These are phyloP conservation scores for Scaptodrosophila latifasciaeformis DNA, from an alignment of 2,888 invertebrate species.

Conservation along the genomic window DNA sequence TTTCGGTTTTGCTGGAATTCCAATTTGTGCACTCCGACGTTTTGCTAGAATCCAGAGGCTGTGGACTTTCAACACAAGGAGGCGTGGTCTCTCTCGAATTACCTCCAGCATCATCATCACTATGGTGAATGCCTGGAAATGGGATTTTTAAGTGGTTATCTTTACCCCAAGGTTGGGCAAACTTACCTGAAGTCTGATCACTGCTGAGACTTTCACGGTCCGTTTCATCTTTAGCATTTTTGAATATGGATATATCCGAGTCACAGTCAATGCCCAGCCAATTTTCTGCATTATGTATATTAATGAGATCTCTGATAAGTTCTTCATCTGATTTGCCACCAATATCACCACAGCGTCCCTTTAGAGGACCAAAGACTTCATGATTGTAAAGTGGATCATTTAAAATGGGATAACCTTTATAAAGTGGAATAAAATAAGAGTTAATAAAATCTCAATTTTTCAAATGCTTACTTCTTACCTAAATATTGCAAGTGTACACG, in stretches of 20 bases:
- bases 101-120: slow-evolving; percentile 80
- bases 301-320: slow-evolving; percentile 88
- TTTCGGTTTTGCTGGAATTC: slow-evolving; percentile 9
- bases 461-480: slow-evolving; percentile 78
- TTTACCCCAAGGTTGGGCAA: neutral
- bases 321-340: slow-evolving; percentile 92
- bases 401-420: slow-evolving; percentile 92
- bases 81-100: slow-evolving; percentile 83
- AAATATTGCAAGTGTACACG: slow-evolving; percentile 97
- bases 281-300: slow-evolving; percentile 93
- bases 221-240: slow-evolving; percentile 79
- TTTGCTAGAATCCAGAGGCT: slow-evolving; percentile 20
- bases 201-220: slow-evolving; percentile 72
- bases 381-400: slow-evolving; percentile 98
- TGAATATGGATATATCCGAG: slow-evolving; percentile 85
- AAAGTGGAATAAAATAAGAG: neutral
- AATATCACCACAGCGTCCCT: slow-evolving; percentile 90
- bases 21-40: neutral
- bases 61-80: slow-evolving; percentile 79
- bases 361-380: slow-evolving; percentile 92
- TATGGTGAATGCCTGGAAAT: slow-evolving; percentile 59
- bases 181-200: slow-evolving; percentile 4
- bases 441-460: neutral
- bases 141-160: neutral
- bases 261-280: slow-evolving; percentile 93